These are phyloP conservation scores for Helicoverpa armigera DNA, from an alignment of 1,140 invertebrate genomes.

Conservation along the genomic window DNA sequence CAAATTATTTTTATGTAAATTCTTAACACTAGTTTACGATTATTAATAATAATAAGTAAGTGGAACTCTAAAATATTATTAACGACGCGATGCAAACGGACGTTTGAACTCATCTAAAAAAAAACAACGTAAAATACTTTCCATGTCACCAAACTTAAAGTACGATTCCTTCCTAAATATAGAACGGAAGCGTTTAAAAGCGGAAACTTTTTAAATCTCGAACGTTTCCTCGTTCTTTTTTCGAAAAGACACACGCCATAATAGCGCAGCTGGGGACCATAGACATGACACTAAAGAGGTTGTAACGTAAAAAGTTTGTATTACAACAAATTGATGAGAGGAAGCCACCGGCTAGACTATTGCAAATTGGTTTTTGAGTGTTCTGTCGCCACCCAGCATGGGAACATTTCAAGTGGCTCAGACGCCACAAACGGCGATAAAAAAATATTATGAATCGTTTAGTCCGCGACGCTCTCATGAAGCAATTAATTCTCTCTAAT, in stretches of 20 bases:
- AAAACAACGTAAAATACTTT: constrained; percentile 45
- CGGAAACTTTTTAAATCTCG: constrained; percentile 71
- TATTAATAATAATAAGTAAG: constrained; percentile 23
- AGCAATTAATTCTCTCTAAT: constrained; percentile 50
- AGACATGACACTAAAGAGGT: constrained; percentile 53
- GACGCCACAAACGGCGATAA: constrained; percentile 57
- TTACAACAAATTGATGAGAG: constrained; percentile 67
- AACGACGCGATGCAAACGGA: too few relatives aligned
- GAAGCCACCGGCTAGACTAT: constrained; percentile 77
- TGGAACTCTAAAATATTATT: constrained; percentile 21
- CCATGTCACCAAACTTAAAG: constrained; percentile 51
- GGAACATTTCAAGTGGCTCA: constrained; percentile 77
- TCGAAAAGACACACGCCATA: constrained; percentile 73
- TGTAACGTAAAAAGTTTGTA: constrained; percentile 63
- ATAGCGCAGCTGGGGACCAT: constrained; percentile 68
- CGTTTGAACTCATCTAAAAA: constrained; percentile 7
- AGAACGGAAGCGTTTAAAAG: constrained; percentile 65
- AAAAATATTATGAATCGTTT: constrained; percentile 48
- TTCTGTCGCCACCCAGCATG: constrained; percentile 85
- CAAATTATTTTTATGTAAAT: too few relatives aligned
- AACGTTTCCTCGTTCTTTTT: constrained; percentile 64
- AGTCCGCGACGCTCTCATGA: constrained; percentile 36
- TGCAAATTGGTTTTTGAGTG: constrained; percentile 82
- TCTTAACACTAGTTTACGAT: not conserved
- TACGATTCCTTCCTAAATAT: constrained; percentile 52